Percentiles rank a stretch among this genome's conserved stretches.
Conservation (phyloP, 2,888 invertebrate species). For the Ecliptopera silaceata region DNA sequence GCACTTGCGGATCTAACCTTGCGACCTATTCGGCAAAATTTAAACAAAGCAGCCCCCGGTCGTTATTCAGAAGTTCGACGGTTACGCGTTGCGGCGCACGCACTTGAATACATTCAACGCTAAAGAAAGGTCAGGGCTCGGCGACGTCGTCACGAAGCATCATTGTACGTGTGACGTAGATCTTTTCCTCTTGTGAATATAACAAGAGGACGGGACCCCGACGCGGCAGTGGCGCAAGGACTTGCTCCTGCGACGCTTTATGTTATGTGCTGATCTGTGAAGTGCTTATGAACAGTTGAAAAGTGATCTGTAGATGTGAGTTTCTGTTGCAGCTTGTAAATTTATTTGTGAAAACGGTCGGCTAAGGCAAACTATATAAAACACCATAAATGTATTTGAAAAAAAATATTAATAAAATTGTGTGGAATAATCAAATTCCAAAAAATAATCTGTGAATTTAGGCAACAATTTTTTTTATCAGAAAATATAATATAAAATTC, state of each 20-base stretch:
- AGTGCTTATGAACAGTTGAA: slow-evolving; percentile 15
- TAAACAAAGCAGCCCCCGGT: slow-evolving; percentile 2
- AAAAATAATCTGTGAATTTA: no score
- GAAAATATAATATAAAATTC: no score
- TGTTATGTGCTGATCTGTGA: slow-evolving; percentile 17
- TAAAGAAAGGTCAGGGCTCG: slow-evolving; percentile 27
- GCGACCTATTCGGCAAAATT: slow-evolving; percentile 1
- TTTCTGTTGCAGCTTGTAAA: slow-evolving; percentile 4
- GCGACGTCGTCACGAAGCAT: not conserved
- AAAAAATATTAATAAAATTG: not conserved
- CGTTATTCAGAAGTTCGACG: slow-evolving; percentile 15
- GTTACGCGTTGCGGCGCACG: slow-evolving; percentile 17
- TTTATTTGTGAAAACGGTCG: not conserved
- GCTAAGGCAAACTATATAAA: not conserved
- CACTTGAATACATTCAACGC: slow-evolving; percentile 9
- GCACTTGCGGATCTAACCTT: not conserved
- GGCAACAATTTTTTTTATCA: no score
- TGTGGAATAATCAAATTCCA: no score
- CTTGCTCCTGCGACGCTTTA: slow-evolving; percentile 25
- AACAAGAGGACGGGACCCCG: slow-evolving; percentile 26
- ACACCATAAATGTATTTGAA: not conserved
- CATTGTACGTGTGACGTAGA: slow-evolving; percentile 8
- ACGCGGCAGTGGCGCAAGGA: slow-evolving; percentile 37
- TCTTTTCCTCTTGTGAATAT: slow-evolving; percentile 34
- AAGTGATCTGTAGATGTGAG: slow-evolving; percentile 24